These are phyloP conservation scores for Scalopus aquaticus DNA, from an alignment of 2,113 vertebrate species.

Conservation along the genomic window DNA sequence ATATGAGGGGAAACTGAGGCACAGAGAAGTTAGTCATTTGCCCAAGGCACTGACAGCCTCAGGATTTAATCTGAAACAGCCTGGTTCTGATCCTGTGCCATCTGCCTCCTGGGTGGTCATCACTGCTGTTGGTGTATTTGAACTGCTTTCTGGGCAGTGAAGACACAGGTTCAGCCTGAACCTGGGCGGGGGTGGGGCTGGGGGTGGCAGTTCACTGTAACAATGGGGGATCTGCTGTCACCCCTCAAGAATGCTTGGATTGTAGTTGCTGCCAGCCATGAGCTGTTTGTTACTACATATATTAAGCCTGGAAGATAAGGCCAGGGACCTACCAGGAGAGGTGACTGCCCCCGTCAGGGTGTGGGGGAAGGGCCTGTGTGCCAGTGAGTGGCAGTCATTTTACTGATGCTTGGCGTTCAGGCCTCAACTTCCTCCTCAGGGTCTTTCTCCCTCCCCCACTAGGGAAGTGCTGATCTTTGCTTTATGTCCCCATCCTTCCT, in stretches of 20 bases:
- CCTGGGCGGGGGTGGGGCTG: too few relatives aligned
- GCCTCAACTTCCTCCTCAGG: not conserved
- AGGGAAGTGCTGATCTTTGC: not conserved
- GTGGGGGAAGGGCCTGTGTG: accelerated
- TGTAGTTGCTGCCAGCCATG: not conserved
- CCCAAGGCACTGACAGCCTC: not conserved
- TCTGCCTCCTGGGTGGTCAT: not conserved
- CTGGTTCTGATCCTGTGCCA: not conserved
- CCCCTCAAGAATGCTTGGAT: accelerated
- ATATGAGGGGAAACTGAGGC: not conserved
- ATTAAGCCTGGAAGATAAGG: not conserved
- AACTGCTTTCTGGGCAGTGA: not conserved
- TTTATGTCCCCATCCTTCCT: not conserved
- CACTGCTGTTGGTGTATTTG: not conserved
- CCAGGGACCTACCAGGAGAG: not conserved
- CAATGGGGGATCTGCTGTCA: not conserved
- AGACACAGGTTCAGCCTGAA: not conserved
- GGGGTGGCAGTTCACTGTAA: too few relatives aligned
- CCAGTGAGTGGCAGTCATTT: not conserved
- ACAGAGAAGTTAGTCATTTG: not conserved
- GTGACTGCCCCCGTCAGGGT: not conserved
- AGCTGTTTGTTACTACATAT: not conserved
- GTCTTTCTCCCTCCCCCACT: not conserved
- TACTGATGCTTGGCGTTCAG: not conserved
- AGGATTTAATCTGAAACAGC: not conserved